These are phyloP conservation scores for Sternarchorhynchus goeldii DNA, from an alignment of 2,797 vertebrate genomes.

Conservation along the genomic window DNA sequence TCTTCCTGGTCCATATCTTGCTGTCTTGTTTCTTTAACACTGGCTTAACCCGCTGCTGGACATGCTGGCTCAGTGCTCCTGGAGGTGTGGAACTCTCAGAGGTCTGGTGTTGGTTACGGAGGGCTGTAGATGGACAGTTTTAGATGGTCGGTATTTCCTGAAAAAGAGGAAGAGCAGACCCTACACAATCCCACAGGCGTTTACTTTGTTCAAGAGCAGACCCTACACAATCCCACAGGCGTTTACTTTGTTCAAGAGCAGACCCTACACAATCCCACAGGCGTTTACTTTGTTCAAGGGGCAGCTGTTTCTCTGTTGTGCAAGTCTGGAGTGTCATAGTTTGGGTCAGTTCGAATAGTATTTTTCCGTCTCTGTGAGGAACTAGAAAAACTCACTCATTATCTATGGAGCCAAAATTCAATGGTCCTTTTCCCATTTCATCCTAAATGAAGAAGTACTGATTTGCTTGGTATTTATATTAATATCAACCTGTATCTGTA, in stretches of 20 bases:
- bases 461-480: conserved; percentile 25
- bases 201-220: conserved; percentile 34
- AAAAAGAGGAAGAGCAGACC: conserved; percentile 1
- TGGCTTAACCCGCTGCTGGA: conserved; percentile 2
- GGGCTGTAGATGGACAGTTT: not conserved
- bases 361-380: conserved; percentile 12
- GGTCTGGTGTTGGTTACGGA: not conserved
- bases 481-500: conserved; percentile 1
- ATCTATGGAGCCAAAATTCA: not conserved
- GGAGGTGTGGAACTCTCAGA: not conserved
- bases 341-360: conserved; percentile 27
- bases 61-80: conserved; percentile 15
- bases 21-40: conserved; percentile 12
- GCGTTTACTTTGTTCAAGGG: conserved; percentile 42
- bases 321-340: not conserved
- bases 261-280: conserved; percentile 31
- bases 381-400: not conserved
- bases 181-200: conserved; percentile 42
- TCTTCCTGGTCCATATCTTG: conserved; percentile 48
- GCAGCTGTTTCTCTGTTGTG: conserved; percentile 35
- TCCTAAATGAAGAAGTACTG: not conserved
- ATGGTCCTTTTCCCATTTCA: conserved; percentile 22
- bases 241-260: conserved; percentile 34
- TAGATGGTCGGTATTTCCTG: conserved; percentile 9
- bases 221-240: conserved; percentile 39